Conservation (phyloP, 2,888 invertebrate genomes). For the Hydraecia micacea region DNA sequence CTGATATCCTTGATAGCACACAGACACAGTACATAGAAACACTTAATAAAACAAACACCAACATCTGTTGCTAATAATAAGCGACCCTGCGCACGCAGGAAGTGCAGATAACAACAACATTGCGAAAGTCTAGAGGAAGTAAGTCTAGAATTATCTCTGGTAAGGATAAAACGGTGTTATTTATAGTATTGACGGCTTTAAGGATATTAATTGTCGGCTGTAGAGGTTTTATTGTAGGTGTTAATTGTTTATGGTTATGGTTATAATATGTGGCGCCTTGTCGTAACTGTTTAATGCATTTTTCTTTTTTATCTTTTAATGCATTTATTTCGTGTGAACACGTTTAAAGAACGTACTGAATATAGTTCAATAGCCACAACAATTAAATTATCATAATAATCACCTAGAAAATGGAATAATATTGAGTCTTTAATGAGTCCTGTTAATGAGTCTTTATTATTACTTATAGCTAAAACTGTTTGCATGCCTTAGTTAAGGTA, state of each 20-base stretch:
- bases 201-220: constrained; percentile 4
- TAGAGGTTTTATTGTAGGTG: constrained; percentile 23
- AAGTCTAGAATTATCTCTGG: constrained; percentile 49
- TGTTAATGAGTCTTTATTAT: no score
- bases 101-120: constrained; percentile 58
- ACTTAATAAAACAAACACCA: constrained; percentile 61
- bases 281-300: background rate
- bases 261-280: constrained; percentile 1
- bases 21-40: constrained; percentile 32
- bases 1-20: constrained; percentile 35
- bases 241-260: background rate
- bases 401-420: background rate
- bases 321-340: background rate
- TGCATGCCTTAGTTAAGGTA: no score
- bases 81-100: constrained; percentile 61
- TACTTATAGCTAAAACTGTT: no score
- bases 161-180: constrained; percentile 51
- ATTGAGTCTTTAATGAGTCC: no score
- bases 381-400: background rate
- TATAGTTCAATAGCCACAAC: background rate
- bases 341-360: background rate
- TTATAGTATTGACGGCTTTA: constrained; percentile 54
- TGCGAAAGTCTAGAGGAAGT: constrained; percentile 60
- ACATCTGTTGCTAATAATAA: constrained; percentile 56
- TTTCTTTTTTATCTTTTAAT: background rate